Evolutionary conservation across 2,797 vertebrate genomes (phyloP).

Genomic region (Diglossa cyanea): DNA sequence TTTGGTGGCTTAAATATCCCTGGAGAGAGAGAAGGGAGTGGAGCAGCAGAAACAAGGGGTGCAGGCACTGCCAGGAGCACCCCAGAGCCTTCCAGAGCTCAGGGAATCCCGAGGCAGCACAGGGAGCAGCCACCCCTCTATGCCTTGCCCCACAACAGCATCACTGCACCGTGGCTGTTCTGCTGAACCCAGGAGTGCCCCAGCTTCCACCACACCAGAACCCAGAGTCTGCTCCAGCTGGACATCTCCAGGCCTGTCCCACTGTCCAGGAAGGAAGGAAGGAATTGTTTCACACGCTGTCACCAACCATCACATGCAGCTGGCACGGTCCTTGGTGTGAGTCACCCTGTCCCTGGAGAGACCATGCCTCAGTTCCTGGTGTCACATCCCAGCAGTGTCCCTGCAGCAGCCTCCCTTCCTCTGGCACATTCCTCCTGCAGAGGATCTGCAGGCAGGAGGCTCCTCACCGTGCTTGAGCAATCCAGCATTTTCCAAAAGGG

Average conservation of each 20-base stretch:
- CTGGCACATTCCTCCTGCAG: background rate
- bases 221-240: background rate
- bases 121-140: no score
- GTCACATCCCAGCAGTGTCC: background rate
- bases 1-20: background rate
- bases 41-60: no score
- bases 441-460: background rate
- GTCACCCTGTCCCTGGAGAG: background rate
- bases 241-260: background rate
- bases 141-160: background rate
- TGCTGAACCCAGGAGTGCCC: background rate
- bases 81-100: no score
- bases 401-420: background rate
- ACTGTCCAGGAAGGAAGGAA: background rate
- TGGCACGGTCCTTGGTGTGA: background rate
- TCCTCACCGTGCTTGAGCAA: background rate
- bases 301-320: background rate
- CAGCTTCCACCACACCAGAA: background rate
- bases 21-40: no score
- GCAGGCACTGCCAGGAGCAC: no score
- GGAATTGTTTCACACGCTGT: background rate
- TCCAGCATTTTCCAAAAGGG: background rate
- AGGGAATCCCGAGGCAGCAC: no score
- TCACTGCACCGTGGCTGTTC: rapidly evolving
- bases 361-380: rapidly evolving